These are phyloP conservation scores for Tyrophagus putrescentiae DNA, from an alignment of 1,140 invertebrate species.

Conservation along the genomic window DNA sequence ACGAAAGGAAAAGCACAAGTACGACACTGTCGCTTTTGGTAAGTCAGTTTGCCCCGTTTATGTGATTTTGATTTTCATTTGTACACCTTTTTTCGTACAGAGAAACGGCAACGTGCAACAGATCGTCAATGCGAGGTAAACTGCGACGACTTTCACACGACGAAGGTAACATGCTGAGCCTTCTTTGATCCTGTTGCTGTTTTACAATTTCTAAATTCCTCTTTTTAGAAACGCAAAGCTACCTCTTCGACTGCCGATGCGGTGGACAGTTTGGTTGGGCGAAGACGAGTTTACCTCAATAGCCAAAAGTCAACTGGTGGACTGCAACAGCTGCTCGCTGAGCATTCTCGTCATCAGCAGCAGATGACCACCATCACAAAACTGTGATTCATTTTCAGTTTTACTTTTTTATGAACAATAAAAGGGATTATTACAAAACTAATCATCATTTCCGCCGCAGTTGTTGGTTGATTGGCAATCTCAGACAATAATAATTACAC, in stretches of 20 bases:
- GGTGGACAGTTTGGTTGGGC: neutral
- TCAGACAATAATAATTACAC: too few relatives aligned
- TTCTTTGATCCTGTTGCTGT: neutral
- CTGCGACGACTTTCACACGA: neutral
- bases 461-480: too few relatives aligned
- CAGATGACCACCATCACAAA: too few relatives aligned
- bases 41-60: constrained; percentile 12
- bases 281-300: neutral
- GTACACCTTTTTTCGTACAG: neutral
- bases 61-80: neutral
- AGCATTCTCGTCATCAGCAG: constrained; percentile 4
- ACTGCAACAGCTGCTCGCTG: constrained; percentile 9
- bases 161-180: neutral
- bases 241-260: constrained; percentile 7
- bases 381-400: too few relatives aligned
- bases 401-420: too few relatives aligned
- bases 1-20: neutral
- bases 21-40: constrained; percentile 11
- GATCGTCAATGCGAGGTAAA: constrained; percentile 16
- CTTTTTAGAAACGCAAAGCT: neutral
- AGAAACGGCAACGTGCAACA: neutral
- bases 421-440: too few relatives aligned
- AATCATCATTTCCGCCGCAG: too few relatives aligned
- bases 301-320: neutral
- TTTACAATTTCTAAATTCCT: neutral